phyloP scores from a whole-genome alignment of 1,140 invertebrate species.

The Hirudo medicinalis region DNA sequence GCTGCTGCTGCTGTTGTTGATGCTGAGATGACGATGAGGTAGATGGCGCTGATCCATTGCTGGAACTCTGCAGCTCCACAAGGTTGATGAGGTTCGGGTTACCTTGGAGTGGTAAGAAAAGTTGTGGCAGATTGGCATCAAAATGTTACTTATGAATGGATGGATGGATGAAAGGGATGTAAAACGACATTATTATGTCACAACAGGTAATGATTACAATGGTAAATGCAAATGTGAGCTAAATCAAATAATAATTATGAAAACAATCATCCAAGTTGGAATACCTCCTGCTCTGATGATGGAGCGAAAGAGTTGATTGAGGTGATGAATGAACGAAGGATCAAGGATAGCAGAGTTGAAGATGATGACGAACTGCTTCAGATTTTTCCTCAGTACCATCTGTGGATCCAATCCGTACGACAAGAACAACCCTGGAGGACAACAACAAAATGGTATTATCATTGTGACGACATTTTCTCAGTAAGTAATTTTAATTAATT shows the following conservation, averaged over 20 bases:
- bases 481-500: not conserved
- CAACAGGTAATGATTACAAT: no score
- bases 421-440: conserved; percentile 13
- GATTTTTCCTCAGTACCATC: conserved; percentile 23
- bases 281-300: conserved; percentile 21
- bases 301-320: conserved; percentile 16
- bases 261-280: no score
- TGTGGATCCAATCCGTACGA: conserved; percentile 22
- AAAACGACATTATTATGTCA: no score
- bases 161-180: not conserved
- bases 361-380: conserved; percentile 25
- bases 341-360: conserved; percentile 24
- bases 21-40: not conserved
- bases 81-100: conserved; percentile 23
- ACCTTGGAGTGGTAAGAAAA: not conserved
- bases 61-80: conserved; percentile 18
- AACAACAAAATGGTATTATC: not conserved
- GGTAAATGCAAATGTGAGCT: no score
- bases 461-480: not conserved
- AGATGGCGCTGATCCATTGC: not conserved
- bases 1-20: not conserved
- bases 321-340: conserved; percentile 19
- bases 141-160: not conserved
- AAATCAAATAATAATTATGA: no score
- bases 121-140: not conserved